These are phyloP conservation scores for Orchestes rusci DNA, from an alignment of 2,888 invertebrate genomes.

Conservation along the genomic window DNA sequence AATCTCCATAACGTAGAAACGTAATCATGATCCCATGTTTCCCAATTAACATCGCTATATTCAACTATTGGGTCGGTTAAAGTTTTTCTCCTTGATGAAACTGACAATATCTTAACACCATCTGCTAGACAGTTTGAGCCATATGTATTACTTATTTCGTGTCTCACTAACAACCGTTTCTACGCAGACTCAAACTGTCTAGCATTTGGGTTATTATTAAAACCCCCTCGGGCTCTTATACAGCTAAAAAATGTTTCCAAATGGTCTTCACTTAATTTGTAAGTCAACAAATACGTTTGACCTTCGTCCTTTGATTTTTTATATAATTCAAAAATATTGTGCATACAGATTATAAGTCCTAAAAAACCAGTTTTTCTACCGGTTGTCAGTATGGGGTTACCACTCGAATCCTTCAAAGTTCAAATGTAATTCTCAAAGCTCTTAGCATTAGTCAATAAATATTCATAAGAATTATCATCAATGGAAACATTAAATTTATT, in stretches of 20 bases:
- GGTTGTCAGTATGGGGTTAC: constrained; percentile 2
- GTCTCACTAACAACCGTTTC: constrained; percentile 2
- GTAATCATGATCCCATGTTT: constrained; percentile 4
- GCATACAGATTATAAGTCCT: constrained; percentile 12
- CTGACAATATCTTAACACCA: constrained; percentile 5
- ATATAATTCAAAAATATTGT: constrained; percentile 9
- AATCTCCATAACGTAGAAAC: neutral
- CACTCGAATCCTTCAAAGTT: neutral
- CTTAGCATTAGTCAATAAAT: neutral
- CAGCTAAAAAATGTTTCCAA: constrained; percentile 25
- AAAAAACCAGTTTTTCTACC: constrained; percentile 17
- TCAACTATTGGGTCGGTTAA: constrained; percentile 4
- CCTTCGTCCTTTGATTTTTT: constrained; percentile 1
- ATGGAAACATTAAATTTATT: constrained; percentile 6
- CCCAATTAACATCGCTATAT: constrained; percentile 1
- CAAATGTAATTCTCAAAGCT: constrained; percentile 9
- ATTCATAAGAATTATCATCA: neutral
- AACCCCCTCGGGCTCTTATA: constrained; percentile 22
- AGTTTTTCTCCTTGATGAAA: constrained; percentile 2
- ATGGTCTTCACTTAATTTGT: constrained; percentile 22
- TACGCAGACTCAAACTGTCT: constrained; percentile 23
- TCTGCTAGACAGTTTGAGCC: constrained; percentile 8
- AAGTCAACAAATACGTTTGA: constrained; percentile 6
- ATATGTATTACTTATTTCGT: constrained; percentile 4
- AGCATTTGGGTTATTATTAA: constrained; percentile 26